Evolutionary conservation across 1,140 invertebrate species (phyloP).

Genomic region (Leptestheria dahalacensis): DNA sequence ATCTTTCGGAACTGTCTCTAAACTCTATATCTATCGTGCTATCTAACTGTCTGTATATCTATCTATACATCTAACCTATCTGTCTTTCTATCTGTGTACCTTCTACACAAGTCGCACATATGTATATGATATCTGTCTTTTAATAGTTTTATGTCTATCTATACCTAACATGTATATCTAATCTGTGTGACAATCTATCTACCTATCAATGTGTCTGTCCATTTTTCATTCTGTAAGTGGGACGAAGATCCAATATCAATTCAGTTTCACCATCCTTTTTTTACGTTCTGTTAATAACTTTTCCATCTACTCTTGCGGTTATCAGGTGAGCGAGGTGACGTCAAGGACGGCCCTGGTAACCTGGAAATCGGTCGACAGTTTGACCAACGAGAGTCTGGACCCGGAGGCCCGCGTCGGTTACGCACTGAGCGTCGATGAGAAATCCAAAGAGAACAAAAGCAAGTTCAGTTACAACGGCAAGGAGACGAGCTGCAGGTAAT

Average conservation of each 20-base stretch:
- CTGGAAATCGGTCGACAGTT: slow-evolving; percentile 3
- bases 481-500: slow-evolving; percentile 4
- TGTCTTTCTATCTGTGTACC: too few species aligned
- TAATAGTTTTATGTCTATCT: too few species aligned
- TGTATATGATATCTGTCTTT: too few species aligned
- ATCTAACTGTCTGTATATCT: too few species aligned
- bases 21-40: too few species aligned
- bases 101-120: too few species aligned
- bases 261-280: background rate
- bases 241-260: background rate
- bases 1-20: too few species aligned
- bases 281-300: background rate
- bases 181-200: too few species aligned
- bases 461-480: slow-evolving; percentile 2
- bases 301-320: background rate
- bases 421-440: background rate
- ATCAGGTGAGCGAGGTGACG: slow-evolving; percentile 4
- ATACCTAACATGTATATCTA: too few species aligned
- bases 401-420: background rate
- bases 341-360: background rate
- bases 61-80: too few species aligned
- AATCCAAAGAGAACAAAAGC: slow-evolving; percentile 3
- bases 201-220: too few species aligned
- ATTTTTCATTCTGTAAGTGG: too few species aligned
- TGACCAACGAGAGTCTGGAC: background rate